Base-by-base conservation (phyloP, 2,797 vertebrate genomes). In the Onychomys leucogaster region DNA sequence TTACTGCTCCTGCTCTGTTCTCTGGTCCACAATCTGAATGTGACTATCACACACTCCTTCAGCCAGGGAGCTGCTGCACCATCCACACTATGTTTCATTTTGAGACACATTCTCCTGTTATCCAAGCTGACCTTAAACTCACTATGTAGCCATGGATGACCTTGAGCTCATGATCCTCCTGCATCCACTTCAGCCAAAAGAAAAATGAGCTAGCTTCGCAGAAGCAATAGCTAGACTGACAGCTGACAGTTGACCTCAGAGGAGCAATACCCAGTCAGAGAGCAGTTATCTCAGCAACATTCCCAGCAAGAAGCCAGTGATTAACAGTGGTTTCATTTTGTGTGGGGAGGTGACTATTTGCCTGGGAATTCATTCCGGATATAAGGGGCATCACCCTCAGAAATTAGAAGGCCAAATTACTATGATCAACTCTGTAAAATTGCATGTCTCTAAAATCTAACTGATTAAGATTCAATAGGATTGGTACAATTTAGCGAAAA, bases 381-480 rank as follows among this genome's bases (percentile, higher is more conserved):
- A 77, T 34, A 92, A 41, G 73, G 71, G 49, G 13, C 80, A 8
- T 67, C 73, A 34, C 75, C 82, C 43, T 71, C 41, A 82, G 78
- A 86, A 94, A 83, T 90, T 43, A 88, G 71, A 89, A 93, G 65
- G 61, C 29, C 8, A 76, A 93, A n/a, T 77, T 94, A 57, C 55
- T 87, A 87, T 63, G 85, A 71, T 1, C 71, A 94, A 61, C 63
- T 71, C 52, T 57, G 34, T 32, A 73, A 76, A 73, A 71, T 61
- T 29, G 78, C 69, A 63, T 37, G 19, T 46, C 67, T 88, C 77
- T 59, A 83, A 94, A 91, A 94, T 37, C 46, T 34, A 59, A 75
- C 59, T 59, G 12, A 90, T 71, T 88, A 57, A 25, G 13, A 67
- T 83, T 61, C 52, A 78, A 41, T 34, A 59, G 67, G 14, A 75